Conservation (phyloP, 2,113 vertebrate genomes). For the crab-eating macaque (Macaca fascicularis) region DNA sequence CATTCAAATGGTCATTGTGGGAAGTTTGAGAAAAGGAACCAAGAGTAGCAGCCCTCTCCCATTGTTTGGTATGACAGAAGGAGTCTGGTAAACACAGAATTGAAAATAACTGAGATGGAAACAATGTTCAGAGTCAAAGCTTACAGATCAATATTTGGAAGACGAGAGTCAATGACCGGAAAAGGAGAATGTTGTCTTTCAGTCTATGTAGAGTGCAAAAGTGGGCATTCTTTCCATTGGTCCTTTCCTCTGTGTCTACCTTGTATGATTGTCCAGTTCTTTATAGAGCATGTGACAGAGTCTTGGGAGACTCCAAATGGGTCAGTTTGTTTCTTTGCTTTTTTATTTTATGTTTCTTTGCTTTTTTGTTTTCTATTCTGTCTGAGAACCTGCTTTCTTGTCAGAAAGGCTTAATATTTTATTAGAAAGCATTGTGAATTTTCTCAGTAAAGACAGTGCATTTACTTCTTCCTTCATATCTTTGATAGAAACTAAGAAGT, state of each 20-base stretch:
- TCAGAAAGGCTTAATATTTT: neutral
- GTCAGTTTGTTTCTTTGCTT: neutral
- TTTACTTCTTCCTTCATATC: neutral
- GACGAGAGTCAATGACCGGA: neutral
- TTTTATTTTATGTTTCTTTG: neutral
- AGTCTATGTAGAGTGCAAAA: neutral
- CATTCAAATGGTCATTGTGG: neutral
- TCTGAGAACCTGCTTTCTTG: neutral
- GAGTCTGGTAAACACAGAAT: neutral
- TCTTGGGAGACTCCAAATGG: neutral
- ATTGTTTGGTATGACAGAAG: neutral
- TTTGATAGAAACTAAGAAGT: neutral
- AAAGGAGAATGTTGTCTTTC: neutral
- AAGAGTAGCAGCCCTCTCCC: neutral
- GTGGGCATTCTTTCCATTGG: neutral
- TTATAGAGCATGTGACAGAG: neutral
- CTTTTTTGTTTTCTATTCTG: neutral
- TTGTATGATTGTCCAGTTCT: neutral
- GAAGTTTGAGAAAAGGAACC: neutral
- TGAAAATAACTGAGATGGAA: neutral
- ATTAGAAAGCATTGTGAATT: neutral
- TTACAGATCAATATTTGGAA: neutral
- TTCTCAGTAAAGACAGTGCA: rapidly evolving
- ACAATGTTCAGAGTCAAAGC: neutral
- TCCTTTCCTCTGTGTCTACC: neutral